Evolutionary conservation across 30 jellyfish, hydroid and myxozoan species (phyloP), one percentile per base, ranked within the genome.

Genomic region (Chrysaora quinquecirrha): DNA sequence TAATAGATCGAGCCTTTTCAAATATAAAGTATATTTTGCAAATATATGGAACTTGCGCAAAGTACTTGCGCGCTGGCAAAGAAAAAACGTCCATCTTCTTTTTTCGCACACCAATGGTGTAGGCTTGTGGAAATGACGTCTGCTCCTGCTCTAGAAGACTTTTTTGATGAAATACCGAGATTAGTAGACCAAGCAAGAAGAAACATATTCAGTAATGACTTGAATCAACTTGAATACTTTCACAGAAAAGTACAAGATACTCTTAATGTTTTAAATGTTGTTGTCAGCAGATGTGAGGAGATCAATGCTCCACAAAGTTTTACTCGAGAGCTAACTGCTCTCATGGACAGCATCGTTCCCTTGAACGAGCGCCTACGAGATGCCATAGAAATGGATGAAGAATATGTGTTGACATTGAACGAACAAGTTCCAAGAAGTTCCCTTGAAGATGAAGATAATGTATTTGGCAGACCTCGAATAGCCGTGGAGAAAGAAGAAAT

Each of bases 81-180:
- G 54, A 38, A 38, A 38, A 38, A 6, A 38, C 14, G 54, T 38
- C 54, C 54, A 38, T 3, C 54, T 38, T 14, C 14, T 38, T n/a
- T n/a, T n/a, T n/a, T n/a, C n/a, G n/a, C n/a, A n/a, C n/a, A n/a
- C n/a, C n/a, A n/a, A n/a, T n/a, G n/a, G n/a, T n/a, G n/a, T n/a
- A n/a, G n/a, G n/a, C n/a, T n/a, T n/a, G n/a, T n/a, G n/a, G 54
- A 38, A 23, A 64, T 64, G 76, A 2, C 76, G 11, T 75, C 56
- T 77, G 77, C 25, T 30, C 65, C 56, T 56, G 87, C 43, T 29
- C 7, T 29, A 19, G 73, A 75, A 56, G 73, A 75, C 77, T 75
- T 75, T 75, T 69, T 75, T 31, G 87, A 25, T 75, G 87, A 61
- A 25, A 76, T 75, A 30, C 87, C 77, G 43, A 69, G 87, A 61